Percentiles rank a stretch among this genome's conserved stretches.
Evolutionary conservation across 2,888 invertebrate genomes (phyloP).

Genomic region (Patella ulyssiponensis): DNA sequence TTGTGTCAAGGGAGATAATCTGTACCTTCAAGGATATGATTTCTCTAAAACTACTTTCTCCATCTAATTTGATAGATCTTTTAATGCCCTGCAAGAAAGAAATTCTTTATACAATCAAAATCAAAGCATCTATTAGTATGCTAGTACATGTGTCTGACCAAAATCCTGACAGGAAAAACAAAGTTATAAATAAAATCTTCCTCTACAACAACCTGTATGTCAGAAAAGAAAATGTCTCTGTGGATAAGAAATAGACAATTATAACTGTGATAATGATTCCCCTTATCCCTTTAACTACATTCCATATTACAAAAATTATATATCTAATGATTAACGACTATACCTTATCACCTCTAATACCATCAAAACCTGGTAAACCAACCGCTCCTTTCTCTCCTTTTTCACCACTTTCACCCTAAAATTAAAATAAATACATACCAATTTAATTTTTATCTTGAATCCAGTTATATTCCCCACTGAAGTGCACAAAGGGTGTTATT

Average conservation of each 20-base stretch:
- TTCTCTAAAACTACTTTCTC: conserved; percentile 23
- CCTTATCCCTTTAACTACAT: too few species aligned
- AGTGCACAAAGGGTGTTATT: too few species aligned
- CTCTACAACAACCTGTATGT: too few species aligned
- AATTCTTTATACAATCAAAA: too few species aligned
- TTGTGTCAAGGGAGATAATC: conserved; percentile 14
- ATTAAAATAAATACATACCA: background rate
- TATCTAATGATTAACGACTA: background rate
- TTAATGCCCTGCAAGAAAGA: conserved; percentile 34
- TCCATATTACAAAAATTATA: background rate
- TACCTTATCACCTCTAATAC: conserved; percentile 42
- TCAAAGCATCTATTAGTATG: too few species aligned
- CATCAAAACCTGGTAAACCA: conserved; percentile 46
- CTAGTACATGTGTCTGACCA: too few species aligned
- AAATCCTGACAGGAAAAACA: too few species aligned
- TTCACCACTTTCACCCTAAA: conserved; percentile 84
- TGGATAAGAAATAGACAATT: too few species aligned
- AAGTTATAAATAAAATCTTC: too few species aligned
- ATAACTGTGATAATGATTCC: too few species aligned
- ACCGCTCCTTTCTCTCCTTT: conserved; percentile 93
- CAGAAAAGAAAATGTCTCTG: too few species aligned
- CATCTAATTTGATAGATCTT: conserved; percentile 34
- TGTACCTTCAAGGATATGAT: conserved; percentile 34
- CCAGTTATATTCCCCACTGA: too few species aligned
- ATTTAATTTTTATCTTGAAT: background rate